Evolutionary conservation across 1,140 invertebrate species (phyloP), one percentile per base, ranked within the genome.

Genomic region (Lethocerus indicus): DNA sequence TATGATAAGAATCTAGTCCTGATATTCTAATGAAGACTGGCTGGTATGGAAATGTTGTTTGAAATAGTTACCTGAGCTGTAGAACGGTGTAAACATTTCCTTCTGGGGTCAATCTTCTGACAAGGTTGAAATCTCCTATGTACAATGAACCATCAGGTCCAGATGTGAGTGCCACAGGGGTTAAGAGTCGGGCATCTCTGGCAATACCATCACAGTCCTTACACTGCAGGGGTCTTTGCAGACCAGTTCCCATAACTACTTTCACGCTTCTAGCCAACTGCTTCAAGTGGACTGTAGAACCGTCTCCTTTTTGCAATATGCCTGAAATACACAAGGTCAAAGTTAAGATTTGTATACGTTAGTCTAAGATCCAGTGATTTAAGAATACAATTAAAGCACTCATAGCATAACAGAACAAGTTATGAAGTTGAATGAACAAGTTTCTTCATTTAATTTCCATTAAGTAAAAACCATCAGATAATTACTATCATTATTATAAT

Each of bases 111-210:
- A 98, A 83, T 58, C 91, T 75, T 27, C 94, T 73, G 24, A 98
- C 85, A 29, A 94, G 74, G 71, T 98, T 96, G 62, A 93, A 95
- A 65, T 98, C 94, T 1, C 91, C 94, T 7, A 98, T 87, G 64
- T 94, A 98, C 20, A 98, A 73, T 54, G 86, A 91, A 13, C 94
- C 95, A 70, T 98, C 94, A 5, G 90, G 84, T 18, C 90, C 92
- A 23, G 86, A 87, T 2, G 93, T 84, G 26, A 98, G 66, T 9
- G 92, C 87, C 3, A 94, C 87, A 1, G 92, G 94, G 0, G 89
- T 89, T 35, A 96, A 68, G 0, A 98, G 71, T 49, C 79, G 74
- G 4, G 86, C 85, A 60, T 90, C 85, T 57, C 83, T 84, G 3
- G 90, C 87, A 21, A 79, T 73, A 1, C 87, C 86, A 58, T 90